Evolutionary conservation across 1,140 invertebrate species (phyloP), one percentile per base, ranked within the genome.

Genomic region (Coenobita brevimanus): DNA sequence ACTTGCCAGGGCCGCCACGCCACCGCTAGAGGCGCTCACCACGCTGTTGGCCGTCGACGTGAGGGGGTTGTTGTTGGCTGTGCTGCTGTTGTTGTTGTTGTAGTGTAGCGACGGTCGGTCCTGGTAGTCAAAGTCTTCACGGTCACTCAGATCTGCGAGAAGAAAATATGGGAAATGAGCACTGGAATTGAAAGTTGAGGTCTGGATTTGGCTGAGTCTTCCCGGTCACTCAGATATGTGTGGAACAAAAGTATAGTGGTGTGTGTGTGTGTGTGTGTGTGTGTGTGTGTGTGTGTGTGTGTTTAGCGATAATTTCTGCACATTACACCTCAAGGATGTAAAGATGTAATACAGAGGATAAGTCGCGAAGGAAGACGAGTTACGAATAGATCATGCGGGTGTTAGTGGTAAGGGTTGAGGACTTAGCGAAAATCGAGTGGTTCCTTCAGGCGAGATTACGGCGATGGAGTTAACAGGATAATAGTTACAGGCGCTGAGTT

Each of bases 71-170:
- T 69, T 87, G 46, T 79, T 80, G 73, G 73, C 15, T 41, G 41
- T 43, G 73, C n/a, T n/a, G 75, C 50, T 60, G 82, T 73, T 85
- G 76, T 79, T 87, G 84, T 50, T 87, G 57, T 41, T 57, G 73
- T 69, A 87, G 62, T 87, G 84, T 50, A 87, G 76, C 17, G 84
- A 87, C 1, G 84, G 84, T 60, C 84, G 84, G 46, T 87, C 84
- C 10, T 13, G 43, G 62, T 87, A 87, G 84, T 87, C 84, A 75
- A 87, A 87, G 75, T 87, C 84, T n/a, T 87, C 84, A 62, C 84
- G 33, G 62, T 87, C 84, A 62, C 84, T 87, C 73, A 76, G 73
- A 27, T 76, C 73, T 76, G n/a, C n/a, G n/a, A n/a, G n/a, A n/a
- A 41, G 36, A 24, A 17, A 46, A 27, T 33, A 27, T 41, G 13